Percentiles rank a stretch among this genome's conserved stretches.
Conservation (phyloP, 2,797 vertebrate genomes). For the Acipenser ruthenus region DNA sequence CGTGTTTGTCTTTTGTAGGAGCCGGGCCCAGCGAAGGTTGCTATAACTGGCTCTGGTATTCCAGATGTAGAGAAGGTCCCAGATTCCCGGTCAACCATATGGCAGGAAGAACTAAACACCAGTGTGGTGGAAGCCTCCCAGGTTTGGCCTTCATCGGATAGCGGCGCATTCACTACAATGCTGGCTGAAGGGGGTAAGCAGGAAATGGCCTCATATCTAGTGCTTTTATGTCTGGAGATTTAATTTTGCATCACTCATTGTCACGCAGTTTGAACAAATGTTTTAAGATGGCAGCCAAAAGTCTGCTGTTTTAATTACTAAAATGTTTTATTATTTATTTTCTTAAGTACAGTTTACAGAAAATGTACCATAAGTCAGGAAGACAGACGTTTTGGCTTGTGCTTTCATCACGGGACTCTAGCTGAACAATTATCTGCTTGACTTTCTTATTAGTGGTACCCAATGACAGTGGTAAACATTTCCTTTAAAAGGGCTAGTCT, state of each 20-base stretch:
- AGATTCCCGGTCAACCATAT: slow-evolving; percentile 70
- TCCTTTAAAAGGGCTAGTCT: too few relatives aligned
- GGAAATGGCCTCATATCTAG: slow-evolving; percentile 7
- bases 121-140: slow-evolving; percentile 56
- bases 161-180: slow-evolving; percentile 40
- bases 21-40: slow-evolving; percentile 69
- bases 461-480: too few relatives aligned
- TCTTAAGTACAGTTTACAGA: too few relatives aligned
- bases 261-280: neutral
- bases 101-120: slow-evolving; percentile 70
- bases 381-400: too few relatives aligned
- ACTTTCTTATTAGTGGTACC: too few relatives aligned
- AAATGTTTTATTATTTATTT: too few relatives aligned
- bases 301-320: too few relatives aligned
- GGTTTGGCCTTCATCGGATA: slow-evolving; percentile 52
- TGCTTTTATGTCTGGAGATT: neutral
- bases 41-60: slow-evolving; percentile 65
- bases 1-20: slow-evolving; percentile 40
- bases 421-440: too few relatives aligned
- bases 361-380: too few relatives aligned
- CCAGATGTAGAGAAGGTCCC: slow-evolving; percentile 64
- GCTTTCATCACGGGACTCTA: too few relatives aligned
- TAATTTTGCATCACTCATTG: neutral
- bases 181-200: slow-evolving; percentile 46
- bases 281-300: too few relatives aligned